Percentiles rank a stretch among this genome's conserved stretches.
Conservation (phyloP, 1,140 invertebrate genomes). For the Macrosteles quadrilineatus region DNA sequence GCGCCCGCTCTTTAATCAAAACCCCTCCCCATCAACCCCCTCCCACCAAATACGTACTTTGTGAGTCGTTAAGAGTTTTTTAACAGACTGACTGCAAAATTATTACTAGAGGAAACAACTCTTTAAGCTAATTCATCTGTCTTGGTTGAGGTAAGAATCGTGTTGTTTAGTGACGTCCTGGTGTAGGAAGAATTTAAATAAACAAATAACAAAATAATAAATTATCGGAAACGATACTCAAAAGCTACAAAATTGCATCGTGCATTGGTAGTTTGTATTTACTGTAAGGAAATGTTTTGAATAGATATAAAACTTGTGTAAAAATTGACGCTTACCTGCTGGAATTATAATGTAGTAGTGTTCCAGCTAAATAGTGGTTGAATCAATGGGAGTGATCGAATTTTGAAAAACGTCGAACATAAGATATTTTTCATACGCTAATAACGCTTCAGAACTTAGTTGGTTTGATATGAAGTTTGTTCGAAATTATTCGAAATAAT, state of each 20-base stretch:
- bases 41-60: not conserved
- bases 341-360: too few species aligned
- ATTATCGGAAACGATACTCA: not conserved
- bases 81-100: too few species aligned
- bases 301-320: not conserved
- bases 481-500: too few species aligned
- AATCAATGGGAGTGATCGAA: too few species aligned
- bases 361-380: too few species aligned
- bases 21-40: not conserved
- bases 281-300: not conserved
- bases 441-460: too few species aligned
- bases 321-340: too few species aligned
- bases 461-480: too few species aligned
- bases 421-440: too few species aligned
- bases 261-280: not conserved
- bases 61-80: not conserved
- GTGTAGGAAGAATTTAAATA: not conserved
- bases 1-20: not conserved
- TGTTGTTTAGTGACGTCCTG: not conserved
- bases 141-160: not conserved
- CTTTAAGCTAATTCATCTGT: not conserved
- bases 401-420: too few species aligned
- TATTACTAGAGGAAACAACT: too few species aligned
- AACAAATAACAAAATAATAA: not conserved
- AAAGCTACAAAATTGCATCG: not conserved